Evolutionary conservation across 2,113 vertebrate species (phyloP).

Genomic region (pig (Sus scrofa)): T2T-Sscrofa CM000823.6:63290001-63290500

Average conservation of each 20-base stretch:
- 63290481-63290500: not conserved
- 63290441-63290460: constrained; percentile 22
- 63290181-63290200: constrained; percentile 16
- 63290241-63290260: constrained; percentile 72
- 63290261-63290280: constrained; percentile 75
- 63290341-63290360: constrained; percentile 65
- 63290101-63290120: not conserved
- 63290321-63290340: not conserved
- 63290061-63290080: not conserved
- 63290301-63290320: constrained; percentile 43
- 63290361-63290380: constrained; percentile 79
- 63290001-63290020: constrained; percentile 26
- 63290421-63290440: not conserved
- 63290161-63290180: not conserved
- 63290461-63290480: not conserved
- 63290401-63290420: not conserved
- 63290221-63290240: constrained; percentile 71
- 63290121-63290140: not conserved
- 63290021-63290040: not conserved
- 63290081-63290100: not conserved
- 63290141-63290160: no score
- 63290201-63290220: constrained; percentile 38
- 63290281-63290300: constrained; percentile 84
- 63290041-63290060: not conserved
- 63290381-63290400: constrained; percentile 60